A percentile compares a stretch with the other conserved stretches of the same genome.
Conservation (phyloP, 2,113 vertebrate genomes). For the Penelope pileata region DNA sequence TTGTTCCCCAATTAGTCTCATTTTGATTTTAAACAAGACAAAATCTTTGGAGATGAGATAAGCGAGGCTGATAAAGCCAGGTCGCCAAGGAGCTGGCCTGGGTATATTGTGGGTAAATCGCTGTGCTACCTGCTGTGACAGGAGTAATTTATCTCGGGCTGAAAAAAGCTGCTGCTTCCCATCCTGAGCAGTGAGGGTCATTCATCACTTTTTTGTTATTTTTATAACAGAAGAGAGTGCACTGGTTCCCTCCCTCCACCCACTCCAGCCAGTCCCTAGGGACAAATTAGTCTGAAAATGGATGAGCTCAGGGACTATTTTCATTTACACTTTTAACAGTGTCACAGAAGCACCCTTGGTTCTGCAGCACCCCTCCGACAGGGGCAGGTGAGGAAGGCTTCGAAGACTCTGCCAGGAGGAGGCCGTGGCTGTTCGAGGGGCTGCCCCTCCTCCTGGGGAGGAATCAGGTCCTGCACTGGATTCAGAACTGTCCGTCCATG, state of each 20-base stretch:
- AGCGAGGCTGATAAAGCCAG: neutral
- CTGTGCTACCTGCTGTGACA: constrained; percentile 56
- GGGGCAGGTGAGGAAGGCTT: neutral
- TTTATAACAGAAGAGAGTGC: constrained; percentile 57
- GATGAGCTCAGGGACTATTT: constrained; percentile 18
- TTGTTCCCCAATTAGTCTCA: neutral
- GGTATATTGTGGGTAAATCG: constrained; percentile 61
- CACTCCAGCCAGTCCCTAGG: neutral
- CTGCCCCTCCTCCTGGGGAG: neutral
- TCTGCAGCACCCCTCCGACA: neutral
- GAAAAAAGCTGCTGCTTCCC: constrained; percentile 60
- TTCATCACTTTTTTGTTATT: constrained; percentile 77
- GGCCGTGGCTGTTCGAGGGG: neutral
- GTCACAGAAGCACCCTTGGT: neutral
- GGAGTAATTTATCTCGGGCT: constrained; percentile 73
- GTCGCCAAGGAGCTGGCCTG: neutral
- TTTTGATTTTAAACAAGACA: neutral
- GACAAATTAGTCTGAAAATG: neutral
- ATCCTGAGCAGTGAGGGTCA: constrained; percentile 59
- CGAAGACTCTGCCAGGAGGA: fast-evolving
- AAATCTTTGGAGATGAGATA: constrained; percentile 25
- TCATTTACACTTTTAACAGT: neutral
- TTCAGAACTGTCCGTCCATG: fast-evolving
- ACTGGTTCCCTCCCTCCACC: neutral
- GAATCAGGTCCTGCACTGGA: fast-evolving